Evolutionary conservation across 2,113 vertebrate species (phyloP).

Genomic region (Acinonyx jubatus): DNA sequence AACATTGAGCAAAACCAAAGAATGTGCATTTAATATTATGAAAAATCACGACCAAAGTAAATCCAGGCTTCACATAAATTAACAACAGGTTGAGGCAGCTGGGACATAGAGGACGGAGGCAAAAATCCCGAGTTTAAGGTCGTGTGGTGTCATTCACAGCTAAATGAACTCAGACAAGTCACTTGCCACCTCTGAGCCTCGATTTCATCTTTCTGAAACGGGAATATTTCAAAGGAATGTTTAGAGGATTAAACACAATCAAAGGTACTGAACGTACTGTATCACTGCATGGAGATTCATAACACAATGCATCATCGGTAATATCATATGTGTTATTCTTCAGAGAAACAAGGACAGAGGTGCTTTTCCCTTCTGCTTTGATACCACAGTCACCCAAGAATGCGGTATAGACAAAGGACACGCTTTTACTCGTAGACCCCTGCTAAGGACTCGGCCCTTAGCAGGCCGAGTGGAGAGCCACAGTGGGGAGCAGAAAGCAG

Average conservation of each 20-base stretch:
- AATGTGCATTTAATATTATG: not conserved
- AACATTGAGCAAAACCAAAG: not conserved
- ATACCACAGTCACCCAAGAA: not conserved
- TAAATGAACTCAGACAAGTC: not conserved
- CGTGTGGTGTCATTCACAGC: not conserved
- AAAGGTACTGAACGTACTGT: not conserved
- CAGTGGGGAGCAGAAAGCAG: not conserved
- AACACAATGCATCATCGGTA: not conserved
- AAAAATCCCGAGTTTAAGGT: not conserved
- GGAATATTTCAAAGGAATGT: not conserved
- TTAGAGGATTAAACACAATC: not conserved
- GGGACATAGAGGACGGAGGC: not conserved
- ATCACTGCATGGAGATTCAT: not conserved
- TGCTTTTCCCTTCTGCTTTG: not conserved
- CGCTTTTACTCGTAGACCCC: not conserved
- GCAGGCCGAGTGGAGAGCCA: too few relatives aligned
- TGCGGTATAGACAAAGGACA: not conserved
- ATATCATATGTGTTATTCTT: not conserved
- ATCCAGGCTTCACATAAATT: not conserved
- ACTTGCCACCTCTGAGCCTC: not conserved
- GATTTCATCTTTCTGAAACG: not conserved
- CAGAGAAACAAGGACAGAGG: not conserved
- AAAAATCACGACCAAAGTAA: not conserved
- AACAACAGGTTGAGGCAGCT: not conserved
- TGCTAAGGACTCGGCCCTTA: not conserved